Evolutionary conservation across 2,797 vertebrate species (phyloP).

Genomic region (Pseudochromis fuscus): DNA sequence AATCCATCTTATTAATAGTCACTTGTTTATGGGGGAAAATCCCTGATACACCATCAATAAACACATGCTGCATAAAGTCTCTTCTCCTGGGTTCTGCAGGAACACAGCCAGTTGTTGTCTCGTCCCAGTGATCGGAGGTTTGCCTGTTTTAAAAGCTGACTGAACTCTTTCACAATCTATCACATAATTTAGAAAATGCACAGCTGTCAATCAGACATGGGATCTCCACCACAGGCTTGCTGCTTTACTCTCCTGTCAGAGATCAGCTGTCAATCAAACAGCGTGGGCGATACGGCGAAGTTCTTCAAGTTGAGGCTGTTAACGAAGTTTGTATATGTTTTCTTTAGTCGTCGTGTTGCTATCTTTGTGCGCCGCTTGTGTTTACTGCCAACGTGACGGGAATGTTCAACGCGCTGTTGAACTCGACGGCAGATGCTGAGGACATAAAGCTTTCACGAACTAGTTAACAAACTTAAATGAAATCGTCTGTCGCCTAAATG

Average conservation of each 20-base stretch:
- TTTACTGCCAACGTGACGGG: background rate
- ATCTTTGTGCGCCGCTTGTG: background rate
- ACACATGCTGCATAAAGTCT: too few relatives aligned
- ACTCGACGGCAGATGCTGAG: background rate
- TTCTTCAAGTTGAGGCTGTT: background rate
- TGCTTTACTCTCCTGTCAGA: slow-evolving; percentile 1
- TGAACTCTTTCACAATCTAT: slow-evolving; percentile 12
- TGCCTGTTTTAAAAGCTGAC: background rate
- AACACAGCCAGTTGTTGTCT: background rate
- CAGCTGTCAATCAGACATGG: slow-evolving; percentile 28
- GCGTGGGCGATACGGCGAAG: background rate
- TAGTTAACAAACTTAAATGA: background rate
- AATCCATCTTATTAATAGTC: too few relatives aligned
- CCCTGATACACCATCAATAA: too few relatives aligned
- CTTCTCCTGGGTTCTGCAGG: too few relatives aligned
- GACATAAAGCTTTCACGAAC: background rate
- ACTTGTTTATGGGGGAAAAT: too few relatives aligned
- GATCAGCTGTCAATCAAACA: slow-evolving; percentile 42
- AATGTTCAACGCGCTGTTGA: background rate
- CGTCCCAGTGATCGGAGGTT: background rate
- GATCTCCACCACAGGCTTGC: slow-evolving; percentile 1
- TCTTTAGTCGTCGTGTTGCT: background rate
- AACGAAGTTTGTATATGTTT: slow-evolving; percentile 20
- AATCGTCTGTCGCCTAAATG: slow-evolving; percentile 2
- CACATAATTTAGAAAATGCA: slow-evolving; percentile 15